Conservation (phyloP, 2,888 invertebrate species). For the Xestia c-nigrum region DNA sequence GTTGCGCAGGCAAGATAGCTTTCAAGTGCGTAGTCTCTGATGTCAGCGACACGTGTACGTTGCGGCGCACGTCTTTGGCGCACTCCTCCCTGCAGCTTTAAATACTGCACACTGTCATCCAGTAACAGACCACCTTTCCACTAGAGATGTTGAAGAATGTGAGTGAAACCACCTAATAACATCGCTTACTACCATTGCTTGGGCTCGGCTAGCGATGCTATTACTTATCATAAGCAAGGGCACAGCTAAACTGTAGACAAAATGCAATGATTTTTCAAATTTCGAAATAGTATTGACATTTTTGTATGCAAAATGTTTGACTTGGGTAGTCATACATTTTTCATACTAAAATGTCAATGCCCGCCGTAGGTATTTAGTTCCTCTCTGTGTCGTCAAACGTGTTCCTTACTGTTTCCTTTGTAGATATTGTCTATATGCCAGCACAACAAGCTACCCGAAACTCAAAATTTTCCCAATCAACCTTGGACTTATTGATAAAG, state of each 20-base stretch:
- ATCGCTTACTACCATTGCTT: slow-evolving; percentile 2
- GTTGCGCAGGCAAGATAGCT: not conserved
- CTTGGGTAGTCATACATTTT: too few species aligned
- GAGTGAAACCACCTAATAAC: not conserved
- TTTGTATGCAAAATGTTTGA: too few species aligned
- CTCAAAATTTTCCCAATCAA: too few species aligned
- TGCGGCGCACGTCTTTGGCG: not conserved
- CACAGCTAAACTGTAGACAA: not conserved
- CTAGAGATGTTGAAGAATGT: not conserved
- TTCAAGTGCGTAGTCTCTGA: not conserved
- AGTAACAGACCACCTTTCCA: not conserved
- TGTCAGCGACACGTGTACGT: not conserved
- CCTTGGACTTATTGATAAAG: too few species aligned
- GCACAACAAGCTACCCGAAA: too few species aligned
- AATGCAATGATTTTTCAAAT: not conserved
- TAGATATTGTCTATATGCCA: not conserved
- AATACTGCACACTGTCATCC: not conserved
- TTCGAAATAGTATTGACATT: not conserved
- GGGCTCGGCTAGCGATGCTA: not conserved
- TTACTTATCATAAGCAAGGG: not conserved
- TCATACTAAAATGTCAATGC: too few species aligned
- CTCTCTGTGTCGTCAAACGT: not conserved
- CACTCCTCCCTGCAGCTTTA: not conserved
- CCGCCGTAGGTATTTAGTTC: too few species aligned
- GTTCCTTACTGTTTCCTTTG: not conserved